A percentile compares a stretch with the other conserved stretches of the same genome.
Evolutionary conservation across 2,888 invertebrate genomes (phyloP).

Genomic region (Ferrisia virgata): DNA sequence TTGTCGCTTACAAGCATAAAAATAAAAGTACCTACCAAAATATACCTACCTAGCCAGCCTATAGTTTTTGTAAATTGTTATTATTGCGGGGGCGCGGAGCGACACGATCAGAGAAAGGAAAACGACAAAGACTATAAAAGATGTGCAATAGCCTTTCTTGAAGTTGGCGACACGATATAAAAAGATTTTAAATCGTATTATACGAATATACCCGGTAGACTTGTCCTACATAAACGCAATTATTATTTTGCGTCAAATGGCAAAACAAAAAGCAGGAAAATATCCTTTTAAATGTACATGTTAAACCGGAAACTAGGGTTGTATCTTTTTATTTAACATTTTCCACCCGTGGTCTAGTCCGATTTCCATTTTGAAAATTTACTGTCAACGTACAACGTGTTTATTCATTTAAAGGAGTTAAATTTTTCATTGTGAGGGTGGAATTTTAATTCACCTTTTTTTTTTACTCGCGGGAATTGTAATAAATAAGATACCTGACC

Average conservation of each 20-base stretch:
- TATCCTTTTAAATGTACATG: background rate
- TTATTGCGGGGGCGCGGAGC: background rate
- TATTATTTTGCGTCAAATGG: background rate
- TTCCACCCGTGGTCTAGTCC: background rate
- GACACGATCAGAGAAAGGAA: too few species aligned
- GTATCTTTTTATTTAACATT: background rate
- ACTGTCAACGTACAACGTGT: background rate
- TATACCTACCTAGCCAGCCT: too few species aligned
- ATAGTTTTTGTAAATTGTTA: background rate
- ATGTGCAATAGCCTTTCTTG: background rate
- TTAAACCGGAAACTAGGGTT: background rate
- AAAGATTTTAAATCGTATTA: slow-evolving; percentile 24
- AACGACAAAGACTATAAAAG: background rate
- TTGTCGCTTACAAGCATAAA: background rate
- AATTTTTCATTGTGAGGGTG: background rate
- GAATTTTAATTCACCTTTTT: background rate
- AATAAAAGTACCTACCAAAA: background rate
- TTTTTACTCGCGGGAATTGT: background rate
- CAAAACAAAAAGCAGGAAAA: slow-evolving; percentile 11
- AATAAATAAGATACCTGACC: background rate
- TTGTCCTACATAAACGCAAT: slow-evolving; percentile 8
- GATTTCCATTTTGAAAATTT: background rate
- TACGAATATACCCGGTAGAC: slow-evolving; percentile 17
- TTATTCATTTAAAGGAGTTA: background rate
- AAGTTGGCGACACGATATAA: slow-evolving; percentile 1